phyloP scores from a whole-genome alignment of 2,888 invertebrate species.

The Lobophora halterata region DNA sequence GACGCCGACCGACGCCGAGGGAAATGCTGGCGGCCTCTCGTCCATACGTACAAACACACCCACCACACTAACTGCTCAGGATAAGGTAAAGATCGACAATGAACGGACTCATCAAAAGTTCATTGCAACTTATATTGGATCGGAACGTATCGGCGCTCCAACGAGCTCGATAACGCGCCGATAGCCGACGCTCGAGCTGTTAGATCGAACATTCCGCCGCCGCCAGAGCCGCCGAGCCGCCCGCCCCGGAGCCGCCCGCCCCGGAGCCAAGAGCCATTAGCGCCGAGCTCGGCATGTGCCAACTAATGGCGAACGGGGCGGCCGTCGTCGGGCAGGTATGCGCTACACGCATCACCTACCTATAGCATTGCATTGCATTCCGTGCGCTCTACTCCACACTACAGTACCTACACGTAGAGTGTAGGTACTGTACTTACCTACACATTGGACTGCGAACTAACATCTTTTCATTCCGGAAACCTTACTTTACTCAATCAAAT shows the following conservation, averaged over 20 bases:
- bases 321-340: slow-evolving; percentile 9
- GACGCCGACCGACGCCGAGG: no score
- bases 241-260: not conserved
- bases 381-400: slow-evolving; percentile 41
- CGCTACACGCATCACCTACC: slow-evolving; percentile 22
- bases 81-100: slow-evolving; percentile 5
- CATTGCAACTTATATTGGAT: no score
- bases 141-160: slow-evolving; percentile 14
- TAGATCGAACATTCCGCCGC: slow-evolving; percentile 12
- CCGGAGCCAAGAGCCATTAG: slow-evolving; percentile 17
- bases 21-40: no score
- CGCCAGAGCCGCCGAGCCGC: not conserved
- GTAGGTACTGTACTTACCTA: no score
- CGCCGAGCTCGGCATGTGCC: slow-evolving; percentile 14
- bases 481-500: no score
- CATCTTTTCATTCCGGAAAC: no score
- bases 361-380: slow-evolving; percentile 35
- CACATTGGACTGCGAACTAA: no score
- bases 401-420: no score
- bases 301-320: slow-evolving; percentile 6
- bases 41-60: no score
- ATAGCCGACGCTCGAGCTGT: slow-evolving; percentile 21
- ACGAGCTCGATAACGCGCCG: slow-evolving; percentile 28
- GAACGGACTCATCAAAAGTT: slow-evolving; percentile 28
- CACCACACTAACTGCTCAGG: no score